These are phyloP conservation scores for Sylvilagus bachmani DNA, from an alignment of 2,113 vertebrate genomes.

Conservation along the genomic window DNA sequence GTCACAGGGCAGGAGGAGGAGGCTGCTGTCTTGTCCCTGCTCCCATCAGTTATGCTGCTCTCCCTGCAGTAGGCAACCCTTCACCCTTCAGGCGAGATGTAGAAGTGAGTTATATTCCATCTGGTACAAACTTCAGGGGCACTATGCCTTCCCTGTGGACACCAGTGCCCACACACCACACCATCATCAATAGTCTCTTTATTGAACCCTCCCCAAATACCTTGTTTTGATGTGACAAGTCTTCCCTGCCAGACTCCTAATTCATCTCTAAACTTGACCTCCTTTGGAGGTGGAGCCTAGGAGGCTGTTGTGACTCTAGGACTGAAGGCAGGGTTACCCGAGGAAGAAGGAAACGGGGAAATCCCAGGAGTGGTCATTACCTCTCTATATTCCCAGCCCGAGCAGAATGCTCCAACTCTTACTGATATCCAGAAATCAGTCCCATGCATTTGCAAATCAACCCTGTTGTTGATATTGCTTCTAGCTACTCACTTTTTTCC, in stretches of 20 bases:
- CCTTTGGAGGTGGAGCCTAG: not conserved
- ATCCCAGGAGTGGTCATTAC: not conserved
- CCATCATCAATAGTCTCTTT: not conserved
- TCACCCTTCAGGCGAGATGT: not conserved
- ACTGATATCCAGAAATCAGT: not conserved
- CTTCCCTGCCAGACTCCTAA: not conserved
- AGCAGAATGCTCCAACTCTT: not conserved
- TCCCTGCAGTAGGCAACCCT: not conserved
- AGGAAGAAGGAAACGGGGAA: not conserved
- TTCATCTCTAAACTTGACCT: not conserved
- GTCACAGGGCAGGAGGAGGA: not conserved
- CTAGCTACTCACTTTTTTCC: not conserved
- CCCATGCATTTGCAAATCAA: not conserved
- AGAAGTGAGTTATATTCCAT: not conserved
- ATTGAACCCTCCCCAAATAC: not conserved
- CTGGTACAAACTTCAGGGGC: not conserved
- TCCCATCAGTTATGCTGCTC: not conserved
- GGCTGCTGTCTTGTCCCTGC: not conserved
- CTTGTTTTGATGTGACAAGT: not conserved
- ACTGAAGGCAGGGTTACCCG: not conserved
- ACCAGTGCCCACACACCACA: not conserved
- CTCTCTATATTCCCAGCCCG: not conserved
- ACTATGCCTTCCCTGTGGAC: not conserved
- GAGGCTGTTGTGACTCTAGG: not conserved
- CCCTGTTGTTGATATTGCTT: not conserved